Evolutionary conservation across 2,797 vertebrate genomes (phyloP), one percentile per base, ranked within the genome.

Genomic region (Chelmon rostratus): DNA sequence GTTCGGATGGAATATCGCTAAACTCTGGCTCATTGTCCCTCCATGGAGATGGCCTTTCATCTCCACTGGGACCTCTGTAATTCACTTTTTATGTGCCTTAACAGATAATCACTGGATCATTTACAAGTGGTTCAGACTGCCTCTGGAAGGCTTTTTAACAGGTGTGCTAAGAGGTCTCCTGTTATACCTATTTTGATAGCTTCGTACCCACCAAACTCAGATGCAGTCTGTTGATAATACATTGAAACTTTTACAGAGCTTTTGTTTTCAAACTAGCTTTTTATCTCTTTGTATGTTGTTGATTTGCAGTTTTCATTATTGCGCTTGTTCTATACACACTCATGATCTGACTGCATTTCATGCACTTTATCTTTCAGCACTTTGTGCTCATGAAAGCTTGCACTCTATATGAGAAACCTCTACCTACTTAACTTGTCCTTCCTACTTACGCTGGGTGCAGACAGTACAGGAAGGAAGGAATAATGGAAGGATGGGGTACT

Each of bases 401-500:
- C 35, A 4, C 28, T 61, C 8, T 12, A 5, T 46, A 18, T 31
- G 21, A 31, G 28, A 35, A 56, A 38, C 28, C 52, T 2, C 38
- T 12, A 16, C 28, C 58, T 53, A 68, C 50, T 35, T 18, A 52
- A 28, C 18, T 31, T 11, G 12, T 3, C 10, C 25, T 49, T 23
- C 54, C 65, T 21, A 8, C 40, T 49, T 21, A 9, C 33, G 37
- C 68, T 46, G 38, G 19, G 33, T 73, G 31, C 53, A 73, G 69
- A 80, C 37, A 35, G 35, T 21, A 61, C 76, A 78, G 69, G 80
- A 75, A 86, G 68, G 65, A 81, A 68, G 75, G 74, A 79, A 65
- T 84, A 84, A 81, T 71, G 52, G 28, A 35, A 57, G 74, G 73
- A 61, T 62, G 73, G 84, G 37, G 58, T 5, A 11, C 50, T 52